Base-by-base conservation (phyloP, 2,888 invertebrate genomes). In the Mellilla xanthometata region DNA sequence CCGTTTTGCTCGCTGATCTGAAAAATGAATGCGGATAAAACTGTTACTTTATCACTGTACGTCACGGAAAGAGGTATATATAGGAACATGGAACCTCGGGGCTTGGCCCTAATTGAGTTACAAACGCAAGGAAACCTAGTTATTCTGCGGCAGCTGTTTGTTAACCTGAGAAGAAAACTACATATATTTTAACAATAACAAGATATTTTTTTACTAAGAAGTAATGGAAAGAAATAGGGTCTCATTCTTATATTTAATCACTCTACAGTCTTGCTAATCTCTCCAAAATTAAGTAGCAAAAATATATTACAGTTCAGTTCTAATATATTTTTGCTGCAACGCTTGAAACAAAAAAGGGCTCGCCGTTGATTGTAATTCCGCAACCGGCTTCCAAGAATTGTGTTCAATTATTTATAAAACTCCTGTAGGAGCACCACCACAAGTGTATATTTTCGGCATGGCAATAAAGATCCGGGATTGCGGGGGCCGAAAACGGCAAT, bases 91-190 rank as follows among this genome's bases (percentile, higher is more conserved):
- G n/a, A n/a, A n/a, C n/a, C n/a, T n/a, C 15, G 15, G 15, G 47
- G 52, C 60, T 56, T 61, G 52, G 38, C 49, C 49, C 48, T 72
- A 67, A 74, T 73, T 68, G 67, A 74, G 62, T 68, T 70, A 65
- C 56, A 56, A 55, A 46, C 43, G 48, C 35, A 51, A 50, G 51
- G 6, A 19, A 19, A 19, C 15, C 15, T 19, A 1, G 15, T 19
- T 1, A 19, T n/a, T n/a, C n/a, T n/a, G n/a, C n/a, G n/a, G n/a
- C n/a, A n/a, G n/a, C n/a, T n/a, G n/a, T n/a, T n/a, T n/a, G n/a
- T n/a, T n/a, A n/a, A n/a, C n/a, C n/a, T n/a, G n/a, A n/a, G n/a
- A n/a, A n/a, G n/a, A n/a, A n/a, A n/a, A n/a, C n/a, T n/a, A n/a
- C n/a, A n/a, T n/a, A n/a, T n/a, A n/a, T n/a, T n/a, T n/a, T n/a